Base-by-base conservation (phyloP, 2,888 invertebrate genomes). In the Patella ulyssiponensis region DNA sequence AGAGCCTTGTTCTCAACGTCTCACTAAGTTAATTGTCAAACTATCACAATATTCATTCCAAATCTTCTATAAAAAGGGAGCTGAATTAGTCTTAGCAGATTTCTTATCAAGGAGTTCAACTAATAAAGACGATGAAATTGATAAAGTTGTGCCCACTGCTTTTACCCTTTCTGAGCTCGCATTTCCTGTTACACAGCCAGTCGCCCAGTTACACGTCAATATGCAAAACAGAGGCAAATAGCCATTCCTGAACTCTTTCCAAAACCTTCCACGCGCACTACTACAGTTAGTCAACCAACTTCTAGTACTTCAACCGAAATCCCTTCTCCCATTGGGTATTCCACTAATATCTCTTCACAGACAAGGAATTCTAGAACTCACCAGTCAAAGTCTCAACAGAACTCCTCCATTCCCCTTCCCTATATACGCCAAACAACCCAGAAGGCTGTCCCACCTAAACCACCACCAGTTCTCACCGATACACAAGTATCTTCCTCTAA, bases 31-130 rank as follows among this genome's bases (percentile, higher is more conserved):
- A 20, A n/a, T 64, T 64, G 20, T 20, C n/a, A 64, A 64, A 20
- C 17, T 64, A n/a, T 64, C 64, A 7, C 64, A 64, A 20, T n/a
- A 64, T 64, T n/a, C 20, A n/a, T 64, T 64, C 20, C 7, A 64
- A 64, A 64, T 64, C n/a, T 20, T 20, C n/a, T 64, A 64, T 20
- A n/a, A 20, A 20, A 64, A 64, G 64, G 64, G 64, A 20, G 3
- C 64, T 20, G 64, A 64, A 20, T 20, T 64, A 20, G 64, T 64
- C 11, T 64, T 64, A 64, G 20, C 64, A 64, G 64, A 64, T 64
- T 64, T 64, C 64, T 20, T 64, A 20, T 15, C 64, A 20, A n/a
- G 64, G n/a, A 64, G 5, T 20, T 20, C 64, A 64, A n/a, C 20
- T 64, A 17, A 64, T 20, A 23, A 7, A n/a, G 64, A 64, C 20